Percentiles rank a stretch among this genome's conserved stretches.
Evolutionary conservation across 2,113 vertebrate genomes (phyloP).

Genomic region (Ailuropoda melanoleuca): DNA sequence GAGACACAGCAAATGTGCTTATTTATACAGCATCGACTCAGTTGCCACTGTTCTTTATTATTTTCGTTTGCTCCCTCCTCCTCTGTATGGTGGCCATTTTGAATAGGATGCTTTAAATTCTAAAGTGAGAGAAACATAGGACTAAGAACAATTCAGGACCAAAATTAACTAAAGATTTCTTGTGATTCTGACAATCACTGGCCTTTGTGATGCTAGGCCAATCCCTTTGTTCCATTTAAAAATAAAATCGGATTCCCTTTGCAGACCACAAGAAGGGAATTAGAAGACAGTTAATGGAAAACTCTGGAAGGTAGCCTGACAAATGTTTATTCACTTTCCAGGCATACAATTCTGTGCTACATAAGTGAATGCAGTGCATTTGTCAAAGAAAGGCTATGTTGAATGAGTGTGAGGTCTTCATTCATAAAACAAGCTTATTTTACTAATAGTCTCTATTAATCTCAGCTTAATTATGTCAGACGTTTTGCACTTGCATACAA

Average conservation of each 20-base stretch:
- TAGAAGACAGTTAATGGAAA: constrained; percentile 60
- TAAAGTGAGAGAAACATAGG: constrained; percentile 65
- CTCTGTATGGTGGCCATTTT: constrained; percentile 71
- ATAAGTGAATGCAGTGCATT: constrained; percentile 58
- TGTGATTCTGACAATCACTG: constrained; percentile 54
- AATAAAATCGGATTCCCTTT: constrained; percentile 57
- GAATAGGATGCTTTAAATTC: constrained; percentile 68
- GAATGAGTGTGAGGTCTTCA: constrained; percentile 65
- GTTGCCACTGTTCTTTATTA: constrained; percentile 72
- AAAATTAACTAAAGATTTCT: constrained; percentile 64
- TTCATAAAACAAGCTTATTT: constrained; percentile 75
- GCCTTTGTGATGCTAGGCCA: constrained; percentile 17
- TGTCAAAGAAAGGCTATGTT: constrained; percentile 60
- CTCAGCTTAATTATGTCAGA: constrained; percentile 71
- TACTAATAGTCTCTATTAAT: constrained; percentile 72
- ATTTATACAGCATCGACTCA: constrained; percentile 76
- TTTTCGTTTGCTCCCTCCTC: constrained; percentile 59
- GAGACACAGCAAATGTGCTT: constrained; percentile 76
- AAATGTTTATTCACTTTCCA: constrained; percentile 59
- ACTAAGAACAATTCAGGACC: constrained; percentile 59
- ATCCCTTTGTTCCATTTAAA: constrained; percentile 65
- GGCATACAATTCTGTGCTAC: constrained; percentile 40
- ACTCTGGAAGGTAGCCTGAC: constrained; percentile 67
- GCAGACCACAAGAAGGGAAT: constrained; percentile 45
- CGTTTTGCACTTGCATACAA: constrained; percentile 65